Evolutionary conservation across 2,888 invertebrate species (phyloP), one percentile per base, ranked within the genome.

Genomic region (Tigriopus californicus): DNA sequence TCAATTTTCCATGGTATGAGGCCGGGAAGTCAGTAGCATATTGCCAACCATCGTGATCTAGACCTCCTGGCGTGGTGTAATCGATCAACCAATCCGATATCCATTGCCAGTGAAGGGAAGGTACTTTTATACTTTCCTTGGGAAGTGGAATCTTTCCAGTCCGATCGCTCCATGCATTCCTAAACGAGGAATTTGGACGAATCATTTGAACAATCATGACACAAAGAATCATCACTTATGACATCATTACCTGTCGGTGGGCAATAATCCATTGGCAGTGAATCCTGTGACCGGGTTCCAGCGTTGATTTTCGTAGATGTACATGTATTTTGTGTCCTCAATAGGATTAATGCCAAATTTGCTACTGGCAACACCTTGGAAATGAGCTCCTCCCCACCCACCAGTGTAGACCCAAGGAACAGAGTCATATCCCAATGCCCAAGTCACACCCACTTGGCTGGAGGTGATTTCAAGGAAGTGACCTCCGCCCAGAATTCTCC

Each of bases 221-320:
- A n/a, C 3, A 44, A 18, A 33, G 8, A 33, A 3, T 33, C 33
- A 5, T 33, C 33, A 47, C 22, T 47, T 5, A 18, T n/a, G 12
- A 57, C 61, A 18, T 42, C n/a, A 20, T 3, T 58, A 47, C 22
- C 87, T 76, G 69, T 89, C 88, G 0, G 87, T 88, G 24, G 89
- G 88, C 56, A 89, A 73, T 18, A 47, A 22, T 18, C 87, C 85
- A 64, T 86, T 82, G 1, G 85, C 80, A 1, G 87, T 85, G 67
- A 88, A 91, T 4, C 90, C 90, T 62, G 85, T 83, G 2, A 91
- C 76, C 0, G 90, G 90, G 75, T 89, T 89, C 91, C 91, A 92
- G 61, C 90, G 76, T 72, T 92, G 91, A 70, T 92, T 92, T 74
- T 92, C 92, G 70, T 90, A 92, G 15, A 90, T 85, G 67, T 84